Evolutionary conservation across 2,113 vertebrate species (phyloP).

Genomic region (Polypterus senegalus): DNA sequence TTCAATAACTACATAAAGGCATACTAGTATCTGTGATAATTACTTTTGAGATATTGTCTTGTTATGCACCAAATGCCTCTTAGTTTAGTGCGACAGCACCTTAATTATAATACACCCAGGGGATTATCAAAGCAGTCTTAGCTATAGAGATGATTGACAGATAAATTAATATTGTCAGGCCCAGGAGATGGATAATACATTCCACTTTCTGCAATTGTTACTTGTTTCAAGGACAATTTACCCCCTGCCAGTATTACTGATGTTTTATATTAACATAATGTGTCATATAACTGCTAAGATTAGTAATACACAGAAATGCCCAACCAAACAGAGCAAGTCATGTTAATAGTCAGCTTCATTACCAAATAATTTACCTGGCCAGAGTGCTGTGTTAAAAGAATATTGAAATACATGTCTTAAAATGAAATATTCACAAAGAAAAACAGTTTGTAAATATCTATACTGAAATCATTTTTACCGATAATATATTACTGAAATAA

Average conservation of each 20-base stretch:
- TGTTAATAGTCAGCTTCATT: too few species aligned
- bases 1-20: slow-evolving; percentile 34
- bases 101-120: slow-evolving; percentile 53
- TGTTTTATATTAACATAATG: slow-evolving; percentile 5
- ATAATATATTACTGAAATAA: too few species aligned
- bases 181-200: slow-evolving; percentile 44
- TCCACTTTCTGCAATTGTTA: slow-evolving; percentile 38
- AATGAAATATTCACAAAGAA: too few species aligned
- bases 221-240: slow-evolving; percentile 46
- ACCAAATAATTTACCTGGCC: too few species aligned
- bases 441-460: too few species aligned
- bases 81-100: slow-evolving; percentile 42
- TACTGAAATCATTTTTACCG: too few species aligned
- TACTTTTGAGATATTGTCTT: slow-evolving; percentile 47
- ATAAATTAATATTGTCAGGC: slow-evolving; percentile 58
- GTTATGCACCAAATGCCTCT: slow-evolving; percentile 47
- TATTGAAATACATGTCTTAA: too few species aligned
- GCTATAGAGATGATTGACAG: slow-evolving; percentile 50
- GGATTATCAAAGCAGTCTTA: slow-evolving; percentile 29
- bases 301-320: neutral
- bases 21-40: slow-evolving; percentile 39
- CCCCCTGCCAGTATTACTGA: slow-evolving; percentile 10
- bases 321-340: too few species aligned
- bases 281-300: neutral
- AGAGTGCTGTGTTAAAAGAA: too few species aligned